These are phyloP conservation scores for Dendrolimus pini DNA, from an alignment of 2,888 invertebrate species.

Conservation along the genomic window DNA sequence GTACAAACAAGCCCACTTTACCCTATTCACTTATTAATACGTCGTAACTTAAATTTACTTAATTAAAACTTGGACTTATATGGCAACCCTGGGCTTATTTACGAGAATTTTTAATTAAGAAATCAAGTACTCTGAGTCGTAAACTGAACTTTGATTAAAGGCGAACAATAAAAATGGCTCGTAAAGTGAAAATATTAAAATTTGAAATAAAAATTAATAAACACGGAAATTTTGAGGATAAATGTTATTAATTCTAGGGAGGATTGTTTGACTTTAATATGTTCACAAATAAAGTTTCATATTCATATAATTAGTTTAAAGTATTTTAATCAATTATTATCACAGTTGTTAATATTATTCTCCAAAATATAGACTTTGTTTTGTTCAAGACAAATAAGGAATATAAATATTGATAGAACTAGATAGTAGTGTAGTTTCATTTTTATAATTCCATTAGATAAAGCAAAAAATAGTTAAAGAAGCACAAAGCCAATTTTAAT, in stretches of 20 bases:
- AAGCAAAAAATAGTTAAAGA: too few species aligned
- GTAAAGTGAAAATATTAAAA: background rate
- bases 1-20: conserved; percentile 10
- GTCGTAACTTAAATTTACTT: conserved; percentile 19
- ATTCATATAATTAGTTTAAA: too few species aligned
- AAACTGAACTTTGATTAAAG: conserved; percentile 15
- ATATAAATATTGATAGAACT: too few species aligned
- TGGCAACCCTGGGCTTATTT: conserved; percentile 6
- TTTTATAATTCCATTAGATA: too few species aligned
- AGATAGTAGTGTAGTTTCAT: too few species aligned
- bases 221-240: background rate
- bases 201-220: background rate
- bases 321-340: too few species aligned
- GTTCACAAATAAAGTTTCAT: too few species aligned
- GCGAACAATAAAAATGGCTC: conserved; percentile 1
- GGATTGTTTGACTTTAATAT: too few species aligned
- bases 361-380: too few species aligned
- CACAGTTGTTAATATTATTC: too few species aligned
- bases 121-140: conserved; percentile 5
- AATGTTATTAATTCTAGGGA: background rate
- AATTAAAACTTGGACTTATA: conserved; percentile 11
- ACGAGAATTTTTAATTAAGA: conserved; percentile 4
- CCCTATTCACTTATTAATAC: conserved; percentile 19
- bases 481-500: too few species aligned
- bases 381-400: too few species aligned